phyloP scores from a whole-genome alignment of 2,888 invertebrate species.

The Teleogryllus oceanicus region DNA sequence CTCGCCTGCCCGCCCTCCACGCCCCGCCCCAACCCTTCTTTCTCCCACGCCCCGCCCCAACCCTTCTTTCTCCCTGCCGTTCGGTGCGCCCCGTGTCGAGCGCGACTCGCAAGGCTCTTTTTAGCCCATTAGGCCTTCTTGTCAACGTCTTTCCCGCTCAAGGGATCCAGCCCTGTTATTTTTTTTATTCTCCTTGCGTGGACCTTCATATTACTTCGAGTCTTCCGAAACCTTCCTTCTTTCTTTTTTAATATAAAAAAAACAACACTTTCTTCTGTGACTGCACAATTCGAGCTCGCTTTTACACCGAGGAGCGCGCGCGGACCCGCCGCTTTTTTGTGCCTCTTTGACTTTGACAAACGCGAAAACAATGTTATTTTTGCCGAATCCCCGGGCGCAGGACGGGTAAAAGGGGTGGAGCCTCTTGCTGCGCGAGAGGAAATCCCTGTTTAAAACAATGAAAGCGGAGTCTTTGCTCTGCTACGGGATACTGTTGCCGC shows the following conservation, averaged over 20 bases:
- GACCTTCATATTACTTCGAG: too few species aligned
- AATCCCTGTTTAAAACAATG: too few species aligned
- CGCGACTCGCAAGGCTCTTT: not conserved
- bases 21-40: not conserved
- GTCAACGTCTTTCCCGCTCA: not conserved
- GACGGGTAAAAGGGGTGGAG: not conserved
- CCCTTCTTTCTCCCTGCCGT: not conserved
- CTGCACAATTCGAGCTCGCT: too few species aligned
- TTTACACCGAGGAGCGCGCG: too few species aligned
- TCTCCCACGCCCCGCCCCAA: not conserved
- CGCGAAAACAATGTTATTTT: constrained; percentile 18
- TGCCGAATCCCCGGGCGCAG: not conserved
- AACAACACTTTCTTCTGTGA: too few species aligned
- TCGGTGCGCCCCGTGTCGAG: not conserved
- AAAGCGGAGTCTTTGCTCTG: too few species aligned
- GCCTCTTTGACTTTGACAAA: constrained; percentile 7
- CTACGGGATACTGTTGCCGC: not conserved
- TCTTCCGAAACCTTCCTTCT: too few species aligned
- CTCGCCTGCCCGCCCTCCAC: not conserved
- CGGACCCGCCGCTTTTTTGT: not conserved
- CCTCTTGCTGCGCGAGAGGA: not conserved
- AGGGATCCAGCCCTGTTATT: too few species aligned
- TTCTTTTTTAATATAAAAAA: too few species aligned
- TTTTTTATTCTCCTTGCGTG: too few species aligned
- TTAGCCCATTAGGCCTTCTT: not conserved